phyloP scores from a whole-genome alignment of 2,888 invertebrate genomes.

The Cybosia mesomella region DNA sequence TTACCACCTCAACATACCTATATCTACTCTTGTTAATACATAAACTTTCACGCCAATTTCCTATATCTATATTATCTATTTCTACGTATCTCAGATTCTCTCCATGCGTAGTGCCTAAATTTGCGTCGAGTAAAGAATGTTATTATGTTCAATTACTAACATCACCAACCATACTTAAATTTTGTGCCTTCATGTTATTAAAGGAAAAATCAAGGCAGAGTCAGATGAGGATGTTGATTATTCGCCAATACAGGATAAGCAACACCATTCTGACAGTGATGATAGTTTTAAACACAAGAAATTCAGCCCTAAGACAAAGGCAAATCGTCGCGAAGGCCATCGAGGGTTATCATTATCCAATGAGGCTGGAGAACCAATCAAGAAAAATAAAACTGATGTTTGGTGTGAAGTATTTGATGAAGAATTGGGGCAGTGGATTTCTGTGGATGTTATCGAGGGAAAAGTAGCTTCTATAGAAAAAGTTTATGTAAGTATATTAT shows the following conservation, averaged over 20 bases:
- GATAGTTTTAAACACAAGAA: constrained; percentile 75
- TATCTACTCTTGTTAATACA: neutral
- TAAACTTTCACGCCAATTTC: neutral
- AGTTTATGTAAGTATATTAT: constrained; percentile 89
- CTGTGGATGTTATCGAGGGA: constrained; percentile 91
- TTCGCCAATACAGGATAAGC: constrained; percentile 71
- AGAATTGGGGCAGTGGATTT: constrained; percentile 94
- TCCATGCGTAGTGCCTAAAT: neutral
- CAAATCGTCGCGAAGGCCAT: constrained; percentile 79
- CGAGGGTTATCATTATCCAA: constrained; percentile 90
- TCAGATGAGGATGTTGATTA: constrained; percentile 84
- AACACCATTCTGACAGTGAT: constrained; percentile 64
- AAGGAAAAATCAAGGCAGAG: constrained; percentile 68
- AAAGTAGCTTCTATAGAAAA: constrained; percentile 92
- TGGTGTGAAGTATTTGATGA: constrained; percentile 97
- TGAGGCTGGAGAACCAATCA: constrained; percentile 82
- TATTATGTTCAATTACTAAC: neutral
- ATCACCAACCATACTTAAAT: neutral
- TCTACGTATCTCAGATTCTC: neutral
- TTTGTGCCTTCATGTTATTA: constrained; percentile 27
- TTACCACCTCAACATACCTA: neutral
- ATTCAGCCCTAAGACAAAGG: constrained; percentile 63
- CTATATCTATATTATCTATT: neutral
- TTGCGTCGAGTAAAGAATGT: neutral
- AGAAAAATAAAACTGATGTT: constrained; percentile 88